Base-by-base conservation (phyloP, 2,113 vertebrate genomes). In the Alaudala cheleensis region DNA sequence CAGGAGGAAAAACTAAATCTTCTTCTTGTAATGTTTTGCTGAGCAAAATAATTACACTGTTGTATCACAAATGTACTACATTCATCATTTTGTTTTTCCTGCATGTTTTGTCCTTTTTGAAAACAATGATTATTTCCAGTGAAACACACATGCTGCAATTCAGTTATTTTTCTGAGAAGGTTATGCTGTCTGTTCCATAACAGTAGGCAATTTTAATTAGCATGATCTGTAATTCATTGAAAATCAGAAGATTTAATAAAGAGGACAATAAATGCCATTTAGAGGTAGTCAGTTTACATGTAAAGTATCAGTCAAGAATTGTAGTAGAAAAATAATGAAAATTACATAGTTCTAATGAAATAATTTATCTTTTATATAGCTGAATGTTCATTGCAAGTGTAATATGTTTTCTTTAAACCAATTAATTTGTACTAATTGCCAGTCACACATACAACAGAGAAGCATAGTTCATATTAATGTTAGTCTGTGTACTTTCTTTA, bases 111-210 rank as follows among this genome's bases (percentile, higher is more conserved):
- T 95, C 65, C 19, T 61, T 90, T 81, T 81, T 61, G 72, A 94
- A 89, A 93, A 82, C 62, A 60, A 73, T 84, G 47, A 91, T 85
- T 82, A 93, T 94, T 95, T 90, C 81, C 65, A 67, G 42, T 96
- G 81, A 95, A 92, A 72, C 23, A 91, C 80, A 91, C 78, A 88
- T 85, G 57, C 45, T 72, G 6, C 53, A 77, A 81, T 85, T 88
- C 83, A 92, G 92, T 97, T 96, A 92, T 94, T 98, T 97, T 98
- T 96, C 83, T 45, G 19, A 54, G 21, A 60, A 97, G 81, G 95
- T 97, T 97, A 87, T 58, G 39, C 78, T 94, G 88, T 47, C 88
- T 87, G 49, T 78, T 95, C 88, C 86, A 60, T 91, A 97, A 85
- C 79, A 93, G 78, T 81, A 88, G 79, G 78, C 34, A 86, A 94